Percentiles rank a stretch among this genome's conserved stretches.
Evolutionary conservation across 2,888 invertebrate species (phyloP).

Genomic region (Andrena haemorrhoa): DNA sequence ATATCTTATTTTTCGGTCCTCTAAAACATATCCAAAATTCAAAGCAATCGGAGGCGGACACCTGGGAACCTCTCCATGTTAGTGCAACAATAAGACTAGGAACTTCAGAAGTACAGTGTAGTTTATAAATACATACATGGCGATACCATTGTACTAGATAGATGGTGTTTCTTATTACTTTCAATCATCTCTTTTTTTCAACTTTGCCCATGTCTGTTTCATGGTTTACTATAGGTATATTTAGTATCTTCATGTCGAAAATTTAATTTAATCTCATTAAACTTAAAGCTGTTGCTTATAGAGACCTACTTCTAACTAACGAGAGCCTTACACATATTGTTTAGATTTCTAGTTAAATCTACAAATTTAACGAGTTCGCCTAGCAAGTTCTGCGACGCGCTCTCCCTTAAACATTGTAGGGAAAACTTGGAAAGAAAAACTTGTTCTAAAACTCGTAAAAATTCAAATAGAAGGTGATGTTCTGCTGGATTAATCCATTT

Average conservation of each 20-base stretch:
- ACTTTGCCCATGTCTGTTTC: slow-evolving; percentile 4
- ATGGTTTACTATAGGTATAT: slow-evolving; percentile 13
- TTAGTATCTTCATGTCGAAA: neutral
- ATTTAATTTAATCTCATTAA: slow-evolving; percentile 18
- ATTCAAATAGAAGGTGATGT: neutral
- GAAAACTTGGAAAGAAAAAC: neutral
- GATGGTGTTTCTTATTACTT: slow-evolving; percentile 1
- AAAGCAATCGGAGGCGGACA: too few relatives aligned
- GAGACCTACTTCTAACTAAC: slow-evolving; percentile 21
- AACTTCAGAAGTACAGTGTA: neutral
- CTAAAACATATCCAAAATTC: too few relatives aligned
- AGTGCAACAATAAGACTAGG: neutral
- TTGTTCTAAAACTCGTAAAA: neutral
- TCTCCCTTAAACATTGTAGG: slow-evolving; percentile 5
- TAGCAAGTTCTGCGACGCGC: slow-evolving; percentile 28
- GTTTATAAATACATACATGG: neutral
- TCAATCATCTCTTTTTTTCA: neutral
- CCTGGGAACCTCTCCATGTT: too few relatives aligned
- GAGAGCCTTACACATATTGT: slow-evolving; percentile 23
- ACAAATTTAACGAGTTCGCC: slow-evolving; percentile 19
- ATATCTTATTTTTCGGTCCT: too few relatives aligned
- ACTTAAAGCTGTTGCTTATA: slow-evolving; percentile 56
- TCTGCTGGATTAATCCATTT: neutral
- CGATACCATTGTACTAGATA: neutral
- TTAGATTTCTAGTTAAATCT: slow-evolving; percentile 23